Percentiles rank a stretch among this genome's conserved stretches.
Conservation (phyloP, 2,797 vertebrate species). For the Euphonia xanthogaster region DNA sequence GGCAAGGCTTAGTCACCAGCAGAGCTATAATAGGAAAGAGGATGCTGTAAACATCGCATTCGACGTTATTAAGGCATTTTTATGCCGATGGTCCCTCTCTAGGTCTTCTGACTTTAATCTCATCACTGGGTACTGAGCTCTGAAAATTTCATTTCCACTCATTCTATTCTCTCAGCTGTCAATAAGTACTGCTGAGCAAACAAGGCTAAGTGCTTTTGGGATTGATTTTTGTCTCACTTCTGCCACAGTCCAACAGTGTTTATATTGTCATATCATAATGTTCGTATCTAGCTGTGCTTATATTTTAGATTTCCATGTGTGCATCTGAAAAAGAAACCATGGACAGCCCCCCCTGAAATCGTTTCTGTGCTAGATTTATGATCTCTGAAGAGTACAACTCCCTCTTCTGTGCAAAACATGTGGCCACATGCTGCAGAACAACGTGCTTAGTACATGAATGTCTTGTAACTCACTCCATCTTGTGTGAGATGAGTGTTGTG, state of each 20-base stretch:
- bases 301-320: neutral
- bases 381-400: neutral
- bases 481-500: neutral
- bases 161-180: neutral
- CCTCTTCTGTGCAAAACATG: neutral
- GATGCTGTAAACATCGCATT: neutral
- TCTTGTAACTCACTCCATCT: neutral
- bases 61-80: neutral
- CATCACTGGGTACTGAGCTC: neutral
- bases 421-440: neutral
- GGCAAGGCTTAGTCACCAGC: neutral
- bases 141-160: constrained; percentile 17
- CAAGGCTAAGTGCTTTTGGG: neutral
- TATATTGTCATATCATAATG: neutral
- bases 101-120: neutral
- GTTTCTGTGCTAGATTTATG: neutral
- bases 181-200: neutral
- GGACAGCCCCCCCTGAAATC: fast-evolving
- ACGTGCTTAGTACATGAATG: neutral
- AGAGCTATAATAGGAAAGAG: neutral
- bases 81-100: neutral
- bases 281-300: neutral
- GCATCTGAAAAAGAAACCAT: fast-evolving
- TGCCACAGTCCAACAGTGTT: neutral
- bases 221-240: neutral